A percentile compares a stretch with the other conserved stretches of the same genome.
Evolutionary conservation across 2,113 vertebrate species (phyloP).

Genomic region (Artemisiospiza belli): DNA sequence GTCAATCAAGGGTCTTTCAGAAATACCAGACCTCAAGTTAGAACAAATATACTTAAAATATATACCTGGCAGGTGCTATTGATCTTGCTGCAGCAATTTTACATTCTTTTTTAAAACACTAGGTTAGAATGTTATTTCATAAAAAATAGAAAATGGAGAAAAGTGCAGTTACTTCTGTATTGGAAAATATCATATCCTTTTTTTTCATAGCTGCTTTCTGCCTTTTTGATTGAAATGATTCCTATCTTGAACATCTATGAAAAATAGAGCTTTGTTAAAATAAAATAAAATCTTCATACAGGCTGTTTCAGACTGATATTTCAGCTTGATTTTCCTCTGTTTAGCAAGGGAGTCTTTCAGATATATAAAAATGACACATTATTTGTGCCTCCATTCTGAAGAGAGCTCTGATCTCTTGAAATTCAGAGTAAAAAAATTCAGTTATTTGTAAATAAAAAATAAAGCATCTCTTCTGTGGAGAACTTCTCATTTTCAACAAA

Average conservation of each 20-base stretch:
- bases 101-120: background rate
- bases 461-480: background rate
- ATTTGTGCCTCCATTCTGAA: background rate
- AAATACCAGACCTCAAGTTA: background rate
- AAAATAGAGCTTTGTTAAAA: background rate
- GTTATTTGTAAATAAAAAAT: background rate
- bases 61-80: background rate
- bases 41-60: background rate
- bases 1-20: background rate
- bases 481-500: background rate
- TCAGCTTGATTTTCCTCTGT: background rate
- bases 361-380: background rate
- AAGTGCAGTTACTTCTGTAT: background rate
- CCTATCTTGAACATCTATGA: background rate
- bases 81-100: background rate
- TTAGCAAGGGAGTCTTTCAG: background rate
- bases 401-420: background rate
- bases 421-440: background rate
- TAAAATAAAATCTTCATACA: background rate
- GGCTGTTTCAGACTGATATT: too few species aligned
- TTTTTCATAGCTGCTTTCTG: background rate
- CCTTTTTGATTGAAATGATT: background rate
- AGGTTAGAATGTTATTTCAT: background rate
- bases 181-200: background rate
- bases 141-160: background rate